Percentiles rank a stretch among this genome's conserved stretches.
These are phyloP conservation scores for Menidia menidia DNA, from an alignment of 2,797 vertebrate genomes.

Conservation along the genomic window DNA sequence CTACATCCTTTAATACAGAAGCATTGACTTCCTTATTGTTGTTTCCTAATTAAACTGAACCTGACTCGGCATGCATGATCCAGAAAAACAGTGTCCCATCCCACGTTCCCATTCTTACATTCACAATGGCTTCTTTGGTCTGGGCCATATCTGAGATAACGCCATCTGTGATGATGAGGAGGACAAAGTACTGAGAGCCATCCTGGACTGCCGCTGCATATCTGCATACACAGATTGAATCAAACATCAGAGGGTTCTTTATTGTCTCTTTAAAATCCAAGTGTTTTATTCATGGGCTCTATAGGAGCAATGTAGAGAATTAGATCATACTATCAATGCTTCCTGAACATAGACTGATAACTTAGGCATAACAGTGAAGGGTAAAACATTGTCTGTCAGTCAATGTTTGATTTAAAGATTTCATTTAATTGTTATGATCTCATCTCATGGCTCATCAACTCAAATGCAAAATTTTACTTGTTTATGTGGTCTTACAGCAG, in stretches of 20 bases:
- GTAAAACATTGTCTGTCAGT: conserved; percentile 30
- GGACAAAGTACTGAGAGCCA: conserved; percentile 94
- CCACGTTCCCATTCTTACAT: conserved; percentile 82
- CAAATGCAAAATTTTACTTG: conserved; percentile 49
- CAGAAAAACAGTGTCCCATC: background rate
- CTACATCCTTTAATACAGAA: background rate
- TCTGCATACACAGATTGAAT: conserved; percentile 68
- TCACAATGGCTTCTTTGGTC: conserved; percentile 98
- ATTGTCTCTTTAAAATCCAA: conserved; percentile 13
- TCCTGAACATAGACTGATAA: conserved; percentile 20
- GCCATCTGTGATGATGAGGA: conserved; percentile 97
- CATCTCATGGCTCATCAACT: conserved; percentile 35
- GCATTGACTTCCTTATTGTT: background rate
- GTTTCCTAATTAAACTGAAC: background rate
- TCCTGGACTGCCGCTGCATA: conserved; percentile 91
- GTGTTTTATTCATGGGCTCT: conserved; percentile 11
- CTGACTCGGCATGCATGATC: background rate
- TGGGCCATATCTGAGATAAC: conserved; percentile 98
- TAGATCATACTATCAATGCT: conserved; percentile 18
- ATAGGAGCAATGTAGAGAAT: conserved; percentile 14
- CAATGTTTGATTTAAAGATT: conserved; percentile 32
- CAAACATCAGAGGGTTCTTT: conserved; percentile 1
- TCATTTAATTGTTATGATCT: conserved; percentile 33
- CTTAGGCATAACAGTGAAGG: conserved; percentile 22
- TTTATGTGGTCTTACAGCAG: conserved; percentile 5